phyloP scores from a whole-genome alignment of 2,888 invertebrate genomes.

The Stenodema calcarata region DNA sequence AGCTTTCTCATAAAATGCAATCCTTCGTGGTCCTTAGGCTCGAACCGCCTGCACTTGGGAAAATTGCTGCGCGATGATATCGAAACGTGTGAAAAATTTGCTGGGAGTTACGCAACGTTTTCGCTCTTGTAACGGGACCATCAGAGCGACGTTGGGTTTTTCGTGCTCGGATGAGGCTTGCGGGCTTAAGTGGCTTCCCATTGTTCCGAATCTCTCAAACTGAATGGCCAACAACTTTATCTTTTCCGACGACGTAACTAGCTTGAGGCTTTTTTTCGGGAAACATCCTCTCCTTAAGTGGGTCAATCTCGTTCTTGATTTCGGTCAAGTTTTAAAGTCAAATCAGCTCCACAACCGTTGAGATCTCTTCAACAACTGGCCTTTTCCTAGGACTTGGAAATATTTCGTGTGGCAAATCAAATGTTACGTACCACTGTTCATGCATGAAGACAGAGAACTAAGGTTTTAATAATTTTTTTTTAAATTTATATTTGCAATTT shows the following conservation, averaged over 20 bases:
- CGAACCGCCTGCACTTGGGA: neutral
- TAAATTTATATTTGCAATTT: no score
- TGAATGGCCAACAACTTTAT: neutral
- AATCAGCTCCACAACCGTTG: neutral
- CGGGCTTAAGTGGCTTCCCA: neutral
- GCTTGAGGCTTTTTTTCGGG: neutral
- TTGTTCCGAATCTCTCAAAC: conserved; percentile 1
- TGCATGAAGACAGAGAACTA: no score
- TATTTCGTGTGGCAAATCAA: no score
- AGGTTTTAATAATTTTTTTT: no score
- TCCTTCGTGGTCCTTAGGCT: no score
- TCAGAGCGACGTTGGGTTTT: neutral
- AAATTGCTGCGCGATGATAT: neutral
- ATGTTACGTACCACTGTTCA: no score
- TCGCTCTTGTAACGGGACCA: conserved; percentile 5
- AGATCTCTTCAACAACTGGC: no score
- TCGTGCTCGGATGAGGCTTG: neutral
- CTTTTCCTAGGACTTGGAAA: no score
- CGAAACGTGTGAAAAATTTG: conserved; percentile 15
- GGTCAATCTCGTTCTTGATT: neutral
- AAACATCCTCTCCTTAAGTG: neutral
- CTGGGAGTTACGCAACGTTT: neutral
- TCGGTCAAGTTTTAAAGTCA: neutral
- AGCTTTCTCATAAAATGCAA: no score
- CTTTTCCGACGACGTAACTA: neutral